Evolutionary conservation across 2,888 invertebrate species (phyloP).

Genomic region (Napeogenes sylphis): DNA sequence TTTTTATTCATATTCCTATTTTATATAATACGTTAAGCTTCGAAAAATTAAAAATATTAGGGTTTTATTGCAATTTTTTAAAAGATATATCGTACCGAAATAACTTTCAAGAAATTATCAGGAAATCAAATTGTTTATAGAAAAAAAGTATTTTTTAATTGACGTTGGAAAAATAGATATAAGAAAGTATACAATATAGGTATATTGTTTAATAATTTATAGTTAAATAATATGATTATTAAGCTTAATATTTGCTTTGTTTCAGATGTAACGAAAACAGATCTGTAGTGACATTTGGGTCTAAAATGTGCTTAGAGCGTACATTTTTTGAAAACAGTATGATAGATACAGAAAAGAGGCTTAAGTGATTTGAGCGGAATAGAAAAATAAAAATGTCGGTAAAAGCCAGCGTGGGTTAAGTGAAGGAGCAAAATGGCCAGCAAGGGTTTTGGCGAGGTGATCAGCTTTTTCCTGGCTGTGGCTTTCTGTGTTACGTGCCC

Average conservation of each 20-base stretch:
- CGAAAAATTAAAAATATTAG: too few species aligned
- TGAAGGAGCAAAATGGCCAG: constrained; percentile 66
- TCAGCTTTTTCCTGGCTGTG: constrained; percentile 69
- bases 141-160: too few species aligned
- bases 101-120: too few species aligned
- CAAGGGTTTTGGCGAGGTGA: constrained; percentile 65
- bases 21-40: too few species aligned
- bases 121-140: too few species aligned
- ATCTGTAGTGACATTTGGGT: constrained; percentile 30
- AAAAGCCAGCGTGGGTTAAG: constrained; percentile 69
- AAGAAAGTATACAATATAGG: too few species aligned
- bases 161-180: too few species aligned
- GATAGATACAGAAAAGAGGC: constrained; percentile 47
- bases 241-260: constrained; percentile 33
- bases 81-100: too few species aligned
- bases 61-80: too few species aligned
- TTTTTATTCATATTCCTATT: too few species aligned
- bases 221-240: neutral
- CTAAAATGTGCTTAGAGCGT: constrained; percentile 52
- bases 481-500: constrained; percentile 70
- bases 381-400: constrained; percentile 67
- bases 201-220: neutral
- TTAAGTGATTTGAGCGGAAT: constrained; percentile 56
- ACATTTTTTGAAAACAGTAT: constrained; percentile 47
- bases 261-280: constrained; percentile 53